phyloP scores from a whole-genome alignment of 2,113 vertebrate species.

The Ardeotis arabs region DNA sequence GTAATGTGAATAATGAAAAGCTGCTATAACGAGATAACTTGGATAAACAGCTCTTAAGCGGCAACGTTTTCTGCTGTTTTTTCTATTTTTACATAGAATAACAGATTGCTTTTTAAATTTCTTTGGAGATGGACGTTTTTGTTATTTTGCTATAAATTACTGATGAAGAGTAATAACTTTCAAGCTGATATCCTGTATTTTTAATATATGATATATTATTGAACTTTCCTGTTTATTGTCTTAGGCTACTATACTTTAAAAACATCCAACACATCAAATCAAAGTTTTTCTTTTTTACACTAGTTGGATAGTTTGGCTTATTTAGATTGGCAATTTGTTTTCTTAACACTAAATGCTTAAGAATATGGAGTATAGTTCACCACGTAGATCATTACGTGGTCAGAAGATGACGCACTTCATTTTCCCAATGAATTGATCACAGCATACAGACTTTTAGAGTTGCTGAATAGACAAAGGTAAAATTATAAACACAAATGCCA shows the following conservation, averaged over 20 bases:
- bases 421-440: background rate
- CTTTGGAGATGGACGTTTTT: background rate
- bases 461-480: background rate
- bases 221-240: background rate
- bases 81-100: background rate
- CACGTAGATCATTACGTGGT: background rate
- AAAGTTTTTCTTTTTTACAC: background rate
- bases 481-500: background rate
- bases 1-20: background rate
- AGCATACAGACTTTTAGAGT: background rate
- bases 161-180: background rate
- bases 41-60: background rate
- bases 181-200: background rate
- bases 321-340: background rate
- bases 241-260: background rate
- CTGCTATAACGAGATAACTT: background rate
- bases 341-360: background rate
- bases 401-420: background rate
- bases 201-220: background rate
- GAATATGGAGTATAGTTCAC: background rate
- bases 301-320: background rate
- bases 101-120: background rate
- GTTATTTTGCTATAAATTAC: background rate
- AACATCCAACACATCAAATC: background rate
- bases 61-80: background rate